Base-by-base conservation (phyloP, 2,797 vertebrate species). In the Eulemur coronatus region DNA sequence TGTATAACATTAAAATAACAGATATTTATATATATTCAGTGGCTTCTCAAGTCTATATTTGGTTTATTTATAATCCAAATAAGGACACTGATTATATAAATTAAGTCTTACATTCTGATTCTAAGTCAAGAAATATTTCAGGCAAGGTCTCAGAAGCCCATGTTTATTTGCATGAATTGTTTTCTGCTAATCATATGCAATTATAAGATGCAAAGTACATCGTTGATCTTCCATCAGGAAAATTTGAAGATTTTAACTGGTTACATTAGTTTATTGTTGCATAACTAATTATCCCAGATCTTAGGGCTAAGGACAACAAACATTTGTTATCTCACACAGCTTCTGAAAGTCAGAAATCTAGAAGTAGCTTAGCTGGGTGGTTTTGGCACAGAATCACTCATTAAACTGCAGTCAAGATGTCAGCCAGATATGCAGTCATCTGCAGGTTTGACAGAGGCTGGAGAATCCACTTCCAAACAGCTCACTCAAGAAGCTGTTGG, bases 31-130 rank as follows among this genome's bases (percentile, higher is more conserved):
- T 92, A 30, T 41, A 78, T 65, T 43, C 10, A 55, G 41, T 59
- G 15, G 6, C 33, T 81, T 48, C 8, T 81, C 9, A 70, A 61
- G 76, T 76, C 28, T 92, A 9, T 24, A 50, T 65, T 88, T 84
- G 48, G 5, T 73, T 91, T 88, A 69, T 57, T 87, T 94, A 22
- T 84, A 78, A 94, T 87, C 82, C 33, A 94, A 92, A 65, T 55
- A 80, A 80, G 26, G 8, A 50, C 61, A 63, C 48, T 18, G 28
- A 28, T 38, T 52, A 30, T 80, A 52, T 35, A 52, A 26, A 57
- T 72, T 76, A 80, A 75, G 22, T 17, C 46, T 65, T 73, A 57
- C 2, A 67, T 79, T 52, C 79, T 84, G 33, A 52, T 33, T 30
- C 30, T 20, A 10, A 89, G 5, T 79, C 28, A 94, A 55, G 52